These are phyloP conservation scores for Microplitis demolitor DNA, from an alignment of 1,140 invertebrate species.

Conservation along the genomic window DNA sequence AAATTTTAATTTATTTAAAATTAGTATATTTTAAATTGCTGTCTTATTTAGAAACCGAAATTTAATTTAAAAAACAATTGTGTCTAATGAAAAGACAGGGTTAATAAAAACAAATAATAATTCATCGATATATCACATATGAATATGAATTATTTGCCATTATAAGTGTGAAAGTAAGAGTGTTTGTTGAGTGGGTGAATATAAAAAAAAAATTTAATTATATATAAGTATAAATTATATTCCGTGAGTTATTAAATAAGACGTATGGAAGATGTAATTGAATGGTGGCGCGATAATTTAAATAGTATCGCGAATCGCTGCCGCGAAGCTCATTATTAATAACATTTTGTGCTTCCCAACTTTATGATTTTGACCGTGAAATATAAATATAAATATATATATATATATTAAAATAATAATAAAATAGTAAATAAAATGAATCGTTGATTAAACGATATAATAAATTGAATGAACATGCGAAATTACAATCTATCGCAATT, in stretches of 20 bases:
- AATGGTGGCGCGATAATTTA: neutral
- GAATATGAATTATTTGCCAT: neutral
- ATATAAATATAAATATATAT: neutral
- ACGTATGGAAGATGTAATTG: neutral
- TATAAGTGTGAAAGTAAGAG: neutral
- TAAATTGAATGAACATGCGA: neutral
- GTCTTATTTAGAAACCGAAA: neutral
- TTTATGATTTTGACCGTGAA: neutral
- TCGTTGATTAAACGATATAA: neutral
- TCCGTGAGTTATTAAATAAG: neutral
- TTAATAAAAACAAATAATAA: neutral
- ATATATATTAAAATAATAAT: neutral
- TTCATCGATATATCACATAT: neutral
- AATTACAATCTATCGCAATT: neutral
- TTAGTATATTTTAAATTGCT: neutral
- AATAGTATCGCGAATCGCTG: neutral
- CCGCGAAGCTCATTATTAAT: constrained; percentile 2
- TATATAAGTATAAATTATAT: neutral
- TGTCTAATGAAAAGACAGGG: neutral
- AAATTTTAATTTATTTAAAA: neutral
- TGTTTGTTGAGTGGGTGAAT: neutral
- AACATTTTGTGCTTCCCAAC: constrained; percentile 3
- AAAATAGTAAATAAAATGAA: neutral
- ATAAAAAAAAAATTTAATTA: neutral
- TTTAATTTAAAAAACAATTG: neutral